A percentile compares a stretch with the other conserved stretches of the same genome.
Evolutionary conservation across 2,888 invertebrate genomes (phyloP).

Genomic region (Ommatoiulus sabulosus): DNA sequence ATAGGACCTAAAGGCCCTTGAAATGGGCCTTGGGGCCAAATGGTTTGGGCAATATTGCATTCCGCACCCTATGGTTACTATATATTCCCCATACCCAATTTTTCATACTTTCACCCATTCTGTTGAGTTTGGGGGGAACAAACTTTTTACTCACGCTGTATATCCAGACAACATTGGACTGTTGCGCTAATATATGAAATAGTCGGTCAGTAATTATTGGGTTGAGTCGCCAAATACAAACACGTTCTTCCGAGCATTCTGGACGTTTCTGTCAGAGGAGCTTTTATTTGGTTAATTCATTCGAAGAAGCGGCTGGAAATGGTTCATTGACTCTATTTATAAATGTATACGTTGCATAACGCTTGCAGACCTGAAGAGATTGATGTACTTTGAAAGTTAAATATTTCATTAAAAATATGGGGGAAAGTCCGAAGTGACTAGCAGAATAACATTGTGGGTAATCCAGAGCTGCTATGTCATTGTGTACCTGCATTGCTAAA

Average conservation of each 20-base stretch:
- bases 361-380: background rate
- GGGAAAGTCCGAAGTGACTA: background rate
- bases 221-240: background rate
- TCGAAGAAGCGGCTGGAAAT: background rate
- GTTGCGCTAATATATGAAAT: background rate
- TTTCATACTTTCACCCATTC: too few relatives aligned
- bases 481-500: slow-evolving; percentile 16
- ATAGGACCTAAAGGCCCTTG: too few relatives aligned
- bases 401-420: background rate
- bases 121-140: too few relatives aligned
- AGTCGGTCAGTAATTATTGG: background rate
- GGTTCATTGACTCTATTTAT: background rate
- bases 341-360: background rate
- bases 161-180: background rate
- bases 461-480: slow-evolving; percentile 20
- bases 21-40: too few relatives aligned
- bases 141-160: too few relatives aligned
- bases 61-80: too few relatives aligned
- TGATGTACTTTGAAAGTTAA: background rate
- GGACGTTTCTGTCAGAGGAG: background rate
- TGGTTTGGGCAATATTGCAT: too few relatives aligned
- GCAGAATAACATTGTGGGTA: background rate
- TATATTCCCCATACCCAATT: too few relatives aligned
- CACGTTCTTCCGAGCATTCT: background rate
- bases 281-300: background rate